Base-by-base conservation (phyloP, 2,797 vertebrate genomes). In the Oreochromis mossambicus region DNA sequence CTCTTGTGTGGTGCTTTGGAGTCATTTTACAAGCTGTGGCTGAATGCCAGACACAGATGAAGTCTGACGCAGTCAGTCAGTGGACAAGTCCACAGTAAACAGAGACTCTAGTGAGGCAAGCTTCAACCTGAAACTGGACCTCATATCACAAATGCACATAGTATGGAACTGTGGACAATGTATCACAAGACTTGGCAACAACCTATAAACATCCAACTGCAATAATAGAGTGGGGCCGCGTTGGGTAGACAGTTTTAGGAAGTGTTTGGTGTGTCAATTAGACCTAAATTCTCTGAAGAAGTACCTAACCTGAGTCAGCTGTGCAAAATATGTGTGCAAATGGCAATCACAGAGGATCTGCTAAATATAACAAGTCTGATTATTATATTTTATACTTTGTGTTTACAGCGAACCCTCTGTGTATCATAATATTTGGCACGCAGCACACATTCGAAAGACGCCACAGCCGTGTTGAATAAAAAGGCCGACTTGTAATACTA, bases 21-120 rank as follows among this genome's bases (percentile, higher is more conserved):
- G 83, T 94, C 90, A 36, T 91, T 95, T 96, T 94, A 93, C 92
- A 93, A 92, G 94, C 89, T 2, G 79, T 94, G 95, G 95, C 92
- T 50, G 21, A 4, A 56, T 15, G 94, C 93, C 94, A 95, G 88
- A 83, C 77, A 56, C 63, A 87, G 83, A 92, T 89, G 90, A 91
- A 91, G 93, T 88, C 87, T 84, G 86, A 89, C 32, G 61, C 83
- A 85, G 87, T 87, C 78, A 84, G 87, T 50, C 90, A 6, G 85
- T 86, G 92, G 90, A 94, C 92, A 82, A 84, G 86, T 87, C 93
- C 78, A 82, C 91, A 76, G 94, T 92, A 93, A 94, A 95, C 93
- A 92, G 88, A 94, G 94, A 87, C 87, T 90, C 86, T 79, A 92
- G 89, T 90, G 51, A 68, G 89, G 81, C 88, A 68, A 87, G 90